These are phyloP conservation scores for Spilosoma lubricipeda DNA, from an alignment of 2,888 invertebrate genomes.

Conservation along the genomic window DNA sequence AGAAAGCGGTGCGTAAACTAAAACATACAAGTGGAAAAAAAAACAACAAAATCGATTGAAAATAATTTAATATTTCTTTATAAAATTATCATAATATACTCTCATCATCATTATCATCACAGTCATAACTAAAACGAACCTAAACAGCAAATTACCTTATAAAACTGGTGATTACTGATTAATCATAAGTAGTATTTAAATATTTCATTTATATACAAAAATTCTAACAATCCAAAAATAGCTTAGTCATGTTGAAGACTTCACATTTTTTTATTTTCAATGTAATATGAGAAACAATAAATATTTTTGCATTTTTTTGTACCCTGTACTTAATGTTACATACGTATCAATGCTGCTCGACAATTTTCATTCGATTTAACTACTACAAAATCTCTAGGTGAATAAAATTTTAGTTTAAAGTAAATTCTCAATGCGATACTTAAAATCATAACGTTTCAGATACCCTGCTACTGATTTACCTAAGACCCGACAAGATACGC, in stretches of 20 bases:
- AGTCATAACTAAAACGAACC: constrained; percentile 59
- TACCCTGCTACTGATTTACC: background rate
- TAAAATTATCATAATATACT: constrained; percentile 42
- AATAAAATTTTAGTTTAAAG: background rate
- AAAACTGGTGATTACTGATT: constrained; percentile 28
- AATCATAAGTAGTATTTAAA: constrained; percentile 14
- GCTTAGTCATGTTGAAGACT: background rate
- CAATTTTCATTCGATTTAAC: background rate
- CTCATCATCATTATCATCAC: constrained; percentile 61
- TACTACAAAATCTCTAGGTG: too few relatives aligned
- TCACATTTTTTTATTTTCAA: background rate
- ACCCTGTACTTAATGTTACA: background rate
- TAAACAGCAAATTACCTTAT: constrained; percentile 30
- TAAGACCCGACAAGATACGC: background rate
- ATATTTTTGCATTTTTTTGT: background rate
- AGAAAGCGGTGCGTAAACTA: too few relatives aligned
- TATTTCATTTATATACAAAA: constrained; percentile 46
- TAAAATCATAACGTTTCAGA: background rate
- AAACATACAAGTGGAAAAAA: background rate
- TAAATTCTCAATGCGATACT: background rate
- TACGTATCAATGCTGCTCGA: too few relatives aligned
- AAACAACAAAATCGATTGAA: constrained; percentile 27
- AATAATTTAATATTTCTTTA: constrained; percentile 58
- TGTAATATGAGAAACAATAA: background rate
- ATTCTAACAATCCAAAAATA: background rate